Percentiles rank a stretch among this genome's conserved stretches.
These are phyloP conservation scores for Maniola jurtina DNA, from an alignment of 1,140 invertebrate genomes.

Conservation along the genomic window DNA sequence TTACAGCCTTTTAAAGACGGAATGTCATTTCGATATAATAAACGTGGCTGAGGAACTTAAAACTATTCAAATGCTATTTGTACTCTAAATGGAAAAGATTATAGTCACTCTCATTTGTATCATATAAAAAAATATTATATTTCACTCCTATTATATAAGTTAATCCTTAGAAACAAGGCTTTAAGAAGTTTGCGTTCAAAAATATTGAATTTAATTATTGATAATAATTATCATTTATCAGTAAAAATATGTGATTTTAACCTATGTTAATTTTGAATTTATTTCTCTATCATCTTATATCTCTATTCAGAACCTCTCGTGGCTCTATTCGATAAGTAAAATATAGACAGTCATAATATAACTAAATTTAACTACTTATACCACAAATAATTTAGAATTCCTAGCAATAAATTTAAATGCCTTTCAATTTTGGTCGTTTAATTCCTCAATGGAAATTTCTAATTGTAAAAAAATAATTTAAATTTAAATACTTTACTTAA, in stretches of 20 bases:
- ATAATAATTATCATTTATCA: no score
- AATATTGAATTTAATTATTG: no score
- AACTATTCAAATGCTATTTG: not conserved
- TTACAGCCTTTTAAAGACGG: constrained; percentile 9
- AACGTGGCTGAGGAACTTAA: not conserved
- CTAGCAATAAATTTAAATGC: not conserved
- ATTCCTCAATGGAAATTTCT: not conserved
- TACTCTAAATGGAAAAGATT: not conserved
- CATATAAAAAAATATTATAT: no score
- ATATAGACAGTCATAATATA: not conserved
- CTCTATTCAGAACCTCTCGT: no score
- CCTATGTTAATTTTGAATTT: no score
- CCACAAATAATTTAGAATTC: not conserved
- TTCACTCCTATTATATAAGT: no score
- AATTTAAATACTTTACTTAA: not conserved
- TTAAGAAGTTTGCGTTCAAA: no score
- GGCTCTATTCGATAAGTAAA: no score
- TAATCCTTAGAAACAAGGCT: no score
- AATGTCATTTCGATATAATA: not conserved
- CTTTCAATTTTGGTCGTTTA: not conserved
- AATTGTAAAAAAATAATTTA: no score
- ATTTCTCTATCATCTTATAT: no score
- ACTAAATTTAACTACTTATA: not conserved
- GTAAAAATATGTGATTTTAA: no score
- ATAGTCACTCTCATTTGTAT: not conserved